A percentile compares a stretch with the other conserved stretches of the same genome.
phyloP scores from a whole-genome alignment of 1,140 invertebrate genomes.

The Diachasmimorpha longicaudata region DNA sequence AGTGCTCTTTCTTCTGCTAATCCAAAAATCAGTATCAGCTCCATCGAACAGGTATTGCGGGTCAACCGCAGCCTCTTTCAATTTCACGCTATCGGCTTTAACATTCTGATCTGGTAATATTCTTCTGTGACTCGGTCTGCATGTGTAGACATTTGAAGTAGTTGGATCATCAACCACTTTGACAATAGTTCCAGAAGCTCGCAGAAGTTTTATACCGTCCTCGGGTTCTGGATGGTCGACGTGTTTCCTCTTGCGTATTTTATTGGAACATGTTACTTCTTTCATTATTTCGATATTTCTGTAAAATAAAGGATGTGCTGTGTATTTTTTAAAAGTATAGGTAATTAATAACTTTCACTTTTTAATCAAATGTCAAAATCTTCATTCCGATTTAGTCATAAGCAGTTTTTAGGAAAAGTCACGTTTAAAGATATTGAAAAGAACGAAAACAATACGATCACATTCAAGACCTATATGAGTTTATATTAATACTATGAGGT shows the following conservation, averaged over 20 bases:
- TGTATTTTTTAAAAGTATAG: too few relatives aligned
- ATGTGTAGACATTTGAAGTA: not conserved
- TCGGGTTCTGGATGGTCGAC: not conserved
- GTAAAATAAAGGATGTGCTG: not conserved
- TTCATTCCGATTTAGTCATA: too few relatives aligned
- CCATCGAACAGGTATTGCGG: constrained; percentile 43
- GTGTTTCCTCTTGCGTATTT: not conserved
- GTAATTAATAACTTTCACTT: too few relatives aligned
- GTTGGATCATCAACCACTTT: not conserved
- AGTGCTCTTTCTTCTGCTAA: constrained; percentile 34
- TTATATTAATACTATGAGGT: too few relatives aligned
- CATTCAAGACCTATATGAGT: too few relatives aligned
- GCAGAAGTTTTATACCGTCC: not conserved
- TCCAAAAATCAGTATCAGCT: constrained; percentile 42
- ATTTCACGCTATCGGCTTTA: not conserved
- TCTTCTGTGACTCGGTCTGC: not conserved
- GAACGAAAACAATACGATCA: too few relatives aligned
- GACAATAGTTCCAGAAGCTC: not conserved
- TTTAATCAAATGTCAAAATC: too few relatives aligned
- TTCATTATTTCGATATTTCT: not conserved
- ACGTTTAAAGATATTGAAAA: too few relatives aligned
- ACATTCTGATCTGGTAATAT: not conserved
- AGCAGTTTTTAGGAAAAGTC: too few relatives aligned
- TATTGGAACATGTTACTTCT: not conserved
- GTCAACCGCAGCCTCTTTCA: constrained; percentile 40